Base-by-base conservation (phyloP, 2,113 vertebrate species). In the Apteryx mantelli region DNA sequence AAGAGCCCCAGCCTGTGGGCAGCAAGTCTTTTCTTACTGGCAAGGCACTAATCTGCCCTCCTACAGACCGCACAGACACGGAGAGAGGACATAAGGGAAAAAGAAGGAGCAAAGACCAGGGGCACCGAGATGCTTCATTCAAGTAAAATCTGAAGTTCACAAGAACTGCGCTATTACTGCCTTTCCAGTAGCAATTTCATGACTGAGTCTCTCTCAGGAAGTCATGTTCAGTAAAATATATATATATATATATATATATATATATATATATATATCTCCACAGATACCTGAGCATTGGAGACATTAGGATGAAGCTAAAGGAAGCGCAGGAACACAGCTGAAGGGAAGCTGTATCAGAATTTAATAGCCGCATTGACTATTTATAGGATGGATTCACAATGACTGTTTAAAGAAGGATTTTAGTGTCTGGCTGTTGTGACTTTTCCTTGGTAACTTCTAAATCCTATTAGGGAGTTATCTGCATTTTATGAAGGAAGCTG, bases 1-100 rank as follows among this genome's bases (percentile, higher is more conserved):
- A 71, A 71, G 46, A 1, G 2, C 4, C 34, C 52, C 60, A 87
- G 24, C 6, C 34, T 36, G 26, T 0, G 0, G 7, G 20, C 55
- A 40, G 24, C 32, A 73, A 44, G 30, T 11, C 7, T 61, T 36
- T 36, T 11, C 13, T 36, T 19, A 48, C 7, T 6, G 53, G 61
- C 22, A 82, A 80, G 26, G 52, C 48, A 17, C 15, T 9, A 19
- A 12, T 18, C 32, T 60, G 56, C 17, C 71, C 26, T 82, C 64
- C 76, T 22, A 18, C 65, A 48, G 52, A 48, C 26, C 22, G 24
- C 48, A 68, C 0, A 2, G n/a, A 12, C 5, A 10, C 2, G 6
- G n/a, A 80, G 17, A 77, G 25, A 80, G 9, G 13, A 48, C 3
- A 6, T 6, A 32, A 56, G 36, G 15, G 60, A 89, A 84, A 52